Conservation (phyloP, 1,140 invertebrate genomes). For the Drosophila bifasciata region DNA sequence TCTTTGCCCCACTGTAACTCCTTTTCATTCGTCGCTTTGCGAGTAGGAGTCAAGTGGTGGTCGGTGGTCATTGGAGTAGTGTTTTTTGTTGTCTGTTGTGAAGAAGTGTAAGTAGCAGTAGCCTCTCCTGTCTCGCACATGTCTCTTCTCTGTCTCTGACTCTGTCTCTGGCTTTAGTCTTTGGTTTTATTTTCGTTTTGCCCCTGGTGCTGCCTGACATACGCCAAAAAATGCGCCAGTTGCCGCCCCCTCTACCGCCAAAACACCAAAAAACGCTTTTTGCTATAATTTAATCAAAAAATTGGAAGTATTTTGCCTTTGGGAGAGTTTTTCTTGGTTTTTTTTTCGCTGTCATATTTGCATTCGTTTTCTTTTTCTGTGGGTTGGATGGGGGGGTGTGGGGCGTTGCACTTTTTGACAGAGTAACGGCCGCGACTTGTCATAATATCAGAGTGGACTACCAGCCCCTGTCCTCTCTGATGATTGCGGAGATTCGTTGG, state of each 20-base stretch:
- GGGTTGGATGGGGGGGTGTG: no score
- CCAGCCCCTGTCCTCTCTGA: no score
- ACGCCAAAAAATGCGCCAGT: slow-evolving; percentile 54
- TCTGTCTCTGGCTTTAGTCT: neutral
- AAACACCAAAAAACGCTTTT: slow-evolving; percentile 19
- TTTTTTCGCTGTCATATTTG: slow-evolving; percentile 35
- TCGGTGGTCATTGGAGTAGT: slow-evolving; percentile 40
- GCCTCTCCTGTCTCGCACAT: slow-evolving; percentile 25
- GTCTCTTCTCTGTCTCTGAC: slow-evolving; percentile 17
- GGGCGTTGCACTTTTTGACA: slow-evolving; percentile 47
- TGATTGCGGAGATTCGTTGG: slow-evolving; percentile 24
- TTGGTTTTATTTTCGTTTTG: slow-evolving; percentile 9
- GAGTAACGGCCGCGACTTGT: slow-evolving; percentile 60
- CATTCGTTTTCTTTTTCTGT: slow-evolving; percentile 50
- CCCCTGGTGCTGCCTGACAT: slow-evolving; percentile 31
- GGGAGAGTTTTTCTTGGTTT: slow-evolving; percentile 20
- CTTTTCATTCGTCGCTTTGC: neutral
- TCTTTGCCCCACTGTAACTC: slow-evolving; percentile 20
- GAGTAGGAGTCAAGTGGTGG: slow-evolving; percentile 43
- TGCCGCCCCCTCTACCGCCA: slow-evolving; percentile 7
- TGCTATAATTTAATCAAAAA: slow-evolving; percentile 62
- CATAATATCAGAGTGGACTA: slow-evolving; percentile 38
- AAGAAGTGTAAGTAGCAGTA: slow-evolving; percentile 53
- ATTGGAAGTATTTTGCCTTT: slow-evolving; percentile 32
- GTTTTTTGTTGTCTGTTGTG: slow-evolving; percentile 20